Evolutionary conservation across 2,888 invertebrate genomes (phyloP), one percentile per base, ranked within the genome.

Genomic region (Drosophila subsilvestris): DNA sequence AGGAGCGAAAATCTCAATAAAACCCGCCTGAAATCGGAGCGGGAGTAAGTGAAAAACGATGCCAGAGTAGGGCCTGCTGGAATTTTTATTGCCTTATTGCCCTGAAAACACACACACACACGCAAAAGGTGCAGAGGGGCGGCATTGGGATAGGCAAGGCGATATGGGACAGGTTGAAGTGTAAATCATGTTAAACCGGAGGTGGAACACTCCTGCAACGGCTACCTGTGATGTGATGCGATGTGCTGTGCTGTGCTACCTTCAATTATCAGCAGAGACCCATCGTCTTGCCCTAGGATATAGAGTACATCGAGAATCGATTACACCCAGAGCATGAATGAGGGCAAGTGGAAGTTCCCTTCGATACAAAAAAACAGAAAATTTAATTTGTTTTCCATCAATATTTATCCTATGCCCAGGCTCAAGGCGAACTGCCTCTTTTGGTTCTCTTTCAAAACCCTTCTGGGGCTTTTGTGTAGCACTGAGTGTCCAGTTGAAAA

Each of bases 331-430:
- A 66, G 25, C 14, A 8, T 29, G 17, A 48, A 29, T 18, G 22
- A n/a, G 29, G 27, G 32, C 18, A 17, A 25, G 22, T 18, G 45
- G 9, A 25, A 25, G 25, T 10, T 25, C 10, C 43, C 27, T 14
- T 14, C 27, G 5, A 57, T 8, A 42, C n/a, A 17, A 49, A 8
- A 22, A 10, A 49, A 2, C 18, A 63, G 49, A 49, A 63, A 63
- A 66, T 44, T 44, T 63, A 78, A 83, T 81, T 80, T 83, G 78
- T 80, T 83, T 78, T 59, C 73, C 78, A 75, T 76, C 78, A 80
- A 80, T 79, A 54, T 66, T 63, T 49, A 54, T 49, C 55, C 63
- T 63, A 55, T 63, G 50, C 20, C 29, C 18, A 17, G 32, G 37
- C 47, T 27, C 10, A 27, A 57, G 18, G 9, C 49, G 17, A 29